Conservation (phyloP, 2,797 vertebrate genomes). For the Mionectes olivaceus region DNA sequence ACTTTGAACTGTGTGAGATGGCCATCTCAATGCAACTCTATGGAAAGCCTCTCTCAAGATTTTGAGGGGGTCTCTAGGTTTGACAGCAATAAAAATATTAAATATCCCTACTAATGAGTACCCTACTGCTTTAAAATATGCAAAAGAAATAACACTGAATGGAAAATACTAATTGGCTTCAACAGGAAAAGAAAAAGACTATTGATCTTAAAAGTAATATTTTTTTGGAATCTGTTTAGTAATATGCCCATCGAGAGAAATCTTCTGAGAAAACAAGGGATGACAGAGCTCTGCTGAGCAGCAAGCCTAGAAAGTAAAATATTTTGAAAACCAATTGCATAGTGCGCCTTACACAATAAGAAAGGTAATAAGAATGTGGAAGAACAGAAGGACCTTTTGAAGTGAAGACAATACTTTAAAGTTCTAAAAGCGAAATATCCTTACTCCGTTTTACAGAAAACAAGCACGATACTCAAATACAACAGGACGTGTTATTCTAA, state of each 20-base stretch:
- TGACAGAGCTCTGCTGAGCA: background rate
- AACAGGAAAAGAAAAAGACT: background rate
- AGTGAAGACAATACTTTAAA: background rate
- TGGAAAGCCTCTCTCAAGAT: background rate
- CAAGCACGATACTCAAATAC: fast-evolving
- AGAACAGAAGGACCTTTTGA: background rate
- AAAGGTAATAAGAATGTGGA: background rate
- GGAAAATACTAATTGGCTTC: background rate
- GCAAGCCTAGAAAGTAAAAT: background rate
- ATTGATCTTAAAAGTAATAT: background rate
- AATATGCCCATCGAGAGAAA: background rate
- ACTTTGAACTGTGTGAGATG: background rate
- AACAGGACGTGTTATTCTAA: background rate
- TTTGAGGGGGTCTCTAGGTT: background rate
- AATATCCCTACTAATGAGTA: background rate
- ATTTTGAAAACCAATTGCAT: background rate
- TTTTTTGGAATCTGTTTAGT: background rate
- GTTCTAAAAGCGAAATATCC: background rate
- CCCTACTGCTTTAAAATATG: background rate
- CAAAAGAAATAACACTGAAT: background rate
- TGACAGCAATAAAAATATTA: background rate
- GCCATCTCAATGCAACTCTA: background rate
- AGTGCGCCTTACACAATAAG: background rate
- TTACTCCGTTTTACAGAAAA: background rate
- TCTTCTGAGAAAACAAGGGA: background rate